Evolutionary conservation across 2,797 vertebrate genomes (phyloP).

Genomic region (Phoeniculus purpureus): DNA sequence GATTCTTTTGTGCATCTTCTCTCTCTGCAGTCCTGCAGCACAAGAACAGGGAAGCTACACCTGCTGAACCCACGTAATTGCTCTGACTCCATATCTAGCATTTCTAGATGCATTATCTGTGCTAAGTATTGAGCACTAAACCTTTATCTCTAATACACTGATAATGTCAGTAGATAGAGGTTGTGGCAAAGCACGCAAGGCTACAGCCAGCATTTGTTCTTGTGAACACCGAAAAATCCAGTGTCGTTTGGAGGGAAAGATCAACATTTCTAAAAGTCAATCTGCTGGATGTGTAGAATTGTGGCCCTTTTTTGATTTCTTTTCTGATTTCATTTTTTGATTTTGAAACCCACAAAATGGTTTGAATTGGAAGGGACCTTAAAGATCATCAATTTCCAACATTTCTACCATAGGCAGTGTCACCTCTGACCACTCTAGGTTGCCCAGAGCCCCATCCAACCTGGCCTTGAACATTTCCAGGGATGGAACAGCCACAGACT

Average conservation of each 20-base stretch:
- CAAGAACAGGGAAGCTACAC: background rate
- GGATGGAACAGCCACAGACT: too few species aligned
- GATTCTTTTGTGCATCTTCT: background rate
- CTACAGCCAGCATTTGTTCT: background rate
- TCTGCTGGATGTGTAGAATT: too few species aligned
- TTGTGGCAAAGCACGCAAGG: background rate
- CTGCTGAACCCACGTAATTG: background rate
- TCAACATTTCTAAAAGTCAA: too few species aligned
- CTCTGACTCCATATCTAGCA: background rate
- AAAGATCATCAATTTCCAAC: too few species aligned
- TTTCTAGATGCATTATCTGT: background rate
- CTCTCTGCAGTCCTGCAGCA: background rate
- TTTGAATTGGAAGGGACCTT: too few species aligned
- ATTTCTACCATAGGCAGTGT: too few species aligned
- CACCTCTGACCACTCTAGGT: too few species aligned
- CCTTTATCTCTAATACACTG: background rate
- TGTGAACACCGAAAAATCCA: background rate
- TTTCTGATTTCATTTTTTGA: too few species aligned
- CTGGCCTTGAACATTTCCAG: too few species aligned
- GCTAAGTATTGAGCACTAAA: background rate
- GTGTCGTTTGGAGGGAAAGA: background rate
- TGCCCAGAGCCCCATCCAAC: too few species aligned
- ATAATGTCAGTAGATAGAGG: background rate
- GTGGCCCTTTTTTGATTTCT: too few species aligned
- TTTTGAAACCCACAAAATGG: too few species aligned